phyloP scores from a whole-genome alignment of 1,140 invertebrate species.

The Macrobrachium rosenbergii region DNA sequence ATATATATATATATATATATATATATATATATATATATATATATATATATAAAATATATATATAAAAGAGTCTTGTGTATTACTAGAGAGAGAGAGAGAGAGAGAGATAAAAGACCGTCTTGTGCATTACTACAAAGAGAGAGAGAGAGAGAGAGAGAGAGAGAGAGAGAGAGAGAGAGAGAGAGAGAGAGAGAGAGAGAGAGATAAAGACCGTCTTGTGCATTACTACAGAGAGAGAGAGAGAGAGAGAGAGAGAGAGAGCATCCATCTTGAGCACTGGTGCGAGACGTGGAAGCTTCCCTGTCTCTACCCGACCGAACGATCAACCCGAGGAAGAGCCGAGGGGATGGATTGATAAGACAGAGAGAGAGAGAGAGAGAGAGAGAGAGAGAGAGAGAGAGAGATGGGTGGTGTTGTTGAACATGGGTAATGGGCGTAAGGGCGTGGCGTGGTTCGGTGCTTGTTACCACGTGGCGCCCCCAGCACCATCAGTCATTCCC shows the following conservation, averaged over 20 bases:
- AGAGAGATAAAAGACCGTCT: constrained; percentile 13
- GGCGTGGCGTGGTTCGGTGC: not conserved
- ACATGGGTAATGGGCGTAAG: not conserved
- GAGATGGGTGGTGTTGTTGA: not conserved
- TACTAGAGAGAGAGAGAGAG: constrained; percentile 20
- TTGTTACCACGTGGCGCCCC: not conserved
- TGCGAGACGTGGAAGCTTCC: not conserved
- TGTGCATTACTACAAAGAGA: not conserved
- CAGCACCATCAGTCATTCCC: not conserved
- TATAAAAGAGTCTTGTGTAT: no score
- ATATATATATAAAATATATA: not conserved
- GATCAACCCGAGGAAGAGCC: not conserved
- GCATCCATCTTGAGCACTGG: not conserved
- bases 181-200: constrained; percentile 20
- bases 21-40: constrained; percentile 19
- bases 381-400: constrained; percentile 20
- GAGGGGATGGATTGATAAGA: not conserved
- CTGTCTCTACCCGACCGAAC: not conserved
- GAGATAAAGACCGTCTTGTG: not conserved
- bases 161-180: constrained; percentile 19
- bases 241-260: constrained; percentile 13
- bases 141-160: constrained; percentile 1
- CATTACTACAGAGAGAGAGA: not conserved
- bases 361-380: not conserved
- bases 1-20: constrained; percentile 36